phyloP scores from a whole-genome alignment of 2,797 vertebrate genomes.

The Hydrolagus colliei region DNA sequence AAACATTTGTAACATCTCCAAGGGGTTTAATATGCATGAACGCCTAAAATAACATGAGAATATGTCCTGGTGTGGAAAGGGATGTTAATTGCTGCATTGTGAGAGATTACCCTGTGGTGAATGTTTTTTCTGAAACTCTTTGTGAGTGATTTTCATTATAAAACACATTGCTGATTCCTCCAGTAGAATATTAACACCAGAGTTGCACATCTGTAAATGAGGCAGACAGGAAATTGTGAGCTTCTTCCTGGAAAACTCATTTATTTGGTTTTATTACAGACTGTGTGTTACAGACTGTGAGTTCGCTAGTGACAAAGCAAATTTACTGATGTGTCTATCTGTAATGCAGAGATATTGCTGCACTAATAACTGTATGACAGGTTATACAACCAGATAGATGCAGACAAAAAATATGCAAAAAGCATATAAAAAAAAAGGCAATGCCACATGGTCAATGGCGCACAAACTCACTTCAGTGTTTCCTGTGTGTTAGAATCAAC shows the following conservation, averaged over 20 bases:
- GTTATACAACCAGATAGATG: constrained; percentile 44
- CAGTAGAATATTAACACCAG: constrained; percentile 29
- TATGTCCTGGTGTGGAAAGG: background rate
- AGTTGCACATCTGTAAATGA: constrained; percentile 47
- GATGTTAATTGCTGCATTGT: constrained; percentile 31
- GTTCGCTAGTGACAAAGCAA: constrained; percentile 52
- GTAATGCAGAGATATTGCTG: constrained; percentile 44
- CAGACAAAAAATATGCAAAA: background rate
- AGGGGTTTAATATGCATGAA: constrained; percentile 20
- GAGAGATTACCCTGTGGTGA: constrained; percentile 23
- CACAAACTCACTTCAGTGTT: constrained; percentile 7
- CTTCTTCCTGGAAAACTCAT: constrained; percentile 52
- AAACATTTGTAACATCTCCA: background rate
- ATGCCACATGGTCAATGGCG: background rate
- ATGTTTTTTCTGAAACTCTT: background rate
- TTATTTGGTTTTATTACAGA: constrained; percentile 53
- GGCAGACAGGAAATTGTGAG: constrained; percentile 51
- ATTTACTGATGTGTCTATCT: constrained; percentile 48
- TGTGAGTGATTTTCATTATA: constrained; percentile 23
- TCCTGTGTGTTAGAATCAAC: constrained; percentile 18
- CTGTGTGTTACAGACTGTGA: constrained; percentile 41
- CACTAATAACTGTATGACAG: constrained; percentile 41
- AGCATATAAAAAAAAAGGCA: background rate
- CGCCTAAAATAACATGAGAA: constrained; percentile 17
- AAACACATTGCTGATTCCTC: constrained; percentile 15